Evolutionary conservation across 2,888 invertebrate genomes (phyloP).

Genomic region (Pimpla rufipes): DNA sequence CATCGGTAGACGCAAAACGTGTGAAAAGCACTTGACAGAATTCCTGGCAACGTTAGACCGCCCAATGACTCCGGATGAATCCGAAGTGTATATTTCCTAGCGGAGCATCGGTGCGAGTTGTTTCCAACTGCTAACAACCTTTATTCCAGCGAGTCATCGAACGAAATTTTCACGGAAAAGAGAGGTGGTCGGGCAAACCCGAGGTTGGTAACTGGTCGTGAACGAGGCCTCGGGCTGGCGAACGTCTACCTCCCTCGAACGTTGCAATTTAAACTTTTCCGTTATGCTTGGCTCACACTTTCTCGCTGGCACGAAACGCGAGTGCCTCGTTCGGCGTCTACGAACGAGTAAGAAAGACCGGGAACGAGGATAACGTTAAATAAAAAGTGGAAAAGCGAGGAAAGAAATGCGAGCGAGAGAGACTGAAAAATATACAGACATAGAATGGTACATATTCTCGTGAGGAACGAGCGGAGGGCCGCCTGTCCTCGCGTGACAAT

Average conservation of each 20-base stretch:
- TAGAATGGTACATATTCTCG: background rate
- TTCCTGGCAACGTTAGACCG: too few relatives aligned
- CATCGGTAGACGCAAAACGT: too few relatives aligned
- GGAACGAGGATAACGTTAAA: background rate
- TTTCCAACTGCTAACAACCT: constrained; percentile 48
- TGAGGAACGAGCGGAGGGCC: background rate
- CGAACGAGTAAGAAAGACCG: constrained; percentile 21
- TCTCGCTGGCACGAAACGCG: constrained; percentile 20
- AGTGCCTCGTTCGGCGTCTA: constrained; percentile 45
- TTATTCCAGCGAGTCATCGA: constrained; percentile 63
- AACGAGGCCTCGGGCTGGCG: constrained; percentile 50
- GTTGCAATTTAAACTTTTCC: constrained; percentile 78
- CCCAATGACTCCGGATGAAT: background rate
- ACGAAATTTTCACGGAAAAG: constrained; percentile 35
- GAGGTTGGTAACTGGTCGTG: constrained; percentile 42
- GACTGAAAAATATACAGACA: constrained; percentile 1
- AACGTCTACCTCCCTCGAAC: constrained; percentile 53
- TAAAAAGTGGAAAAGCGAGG: constrained; percentile 18
- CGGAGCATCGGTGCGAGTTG: background rate
- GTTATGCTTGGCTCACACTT: constrained; percentile 66
- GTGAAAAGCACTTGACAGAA: too few relatives aligned
- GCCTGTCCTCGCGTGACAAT: constrained; percentile 17
- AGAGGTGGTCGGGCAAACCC: constrained; percentile 17
- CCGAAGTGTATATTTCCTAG: background rate
- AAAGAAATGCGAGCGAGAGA: background rate